Evolutionary conservation across 1,140 invertebrate species (phyloP).

Genomic region (Thaumetopoea pityocampa): DNA sequence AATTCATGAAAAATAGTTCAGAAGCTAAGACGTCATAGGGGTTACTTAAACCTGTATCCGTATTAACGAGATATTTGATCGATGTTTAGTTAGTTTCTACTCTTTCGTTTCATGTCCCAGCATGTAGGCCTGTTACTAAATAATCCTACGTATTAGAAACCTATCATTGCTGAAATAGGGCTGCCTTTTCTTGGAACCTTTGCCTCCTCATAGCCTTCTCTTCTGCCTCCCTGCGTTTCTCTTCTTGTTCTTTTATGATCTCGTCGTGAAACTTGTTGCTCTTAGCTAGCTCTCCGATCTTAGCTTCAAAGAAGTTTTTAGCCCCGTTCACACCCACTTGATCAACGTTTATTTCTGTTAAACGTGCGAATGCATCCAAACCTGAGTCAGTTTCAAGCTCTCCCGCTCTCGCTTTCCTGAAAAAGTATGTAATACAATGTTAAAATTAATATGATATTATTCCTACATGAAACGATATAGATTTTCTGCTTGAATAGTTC

Average conservation of each 20-base stretch:
- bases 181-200: slow-evolving; percentile 89
- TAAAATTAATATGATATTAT: no score
- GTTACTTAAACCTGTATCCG: no score
- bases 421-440: no score
- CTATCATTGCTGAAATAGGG: slow-evolving; percentile 81
- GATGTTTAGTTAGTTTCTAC: no score
- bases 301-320: slow-evolving; percentile 94
- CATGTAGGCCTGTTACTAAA: no score
- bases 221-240: slow-evolving; percentile 85
- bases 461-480: no score
- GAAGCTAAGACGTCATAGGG: no score
- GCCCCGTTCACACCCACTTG: slow-evolving; percentile 92
- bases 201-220: slow-evolving; percentile 84
- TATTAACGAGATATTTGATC: no score
- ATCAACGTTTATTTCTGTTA: slow-evolving; percentile 92
- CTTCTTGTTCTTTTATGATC: slow-evolving; percentile 91
- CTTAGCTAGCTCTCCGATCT: slow-evolving; percentile 89
- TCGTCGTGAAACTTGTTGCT: slow-evolving; percentile 92
- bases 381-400: slow-evolving; percentile 89
- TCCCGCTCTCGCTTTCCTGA: slow-evolving; percentile 87
- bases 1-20: no score
- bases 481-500: no score
- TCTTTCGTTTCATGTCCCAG: no score
- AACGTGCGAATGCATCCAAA: slow-evolving; percentile 86
- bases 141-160: slow-evolving; percentile 32